Evolutionary conservation across 2,888 invertebrate species (phyloP).

Genomic region (Scaptomyza parva): DNA sequence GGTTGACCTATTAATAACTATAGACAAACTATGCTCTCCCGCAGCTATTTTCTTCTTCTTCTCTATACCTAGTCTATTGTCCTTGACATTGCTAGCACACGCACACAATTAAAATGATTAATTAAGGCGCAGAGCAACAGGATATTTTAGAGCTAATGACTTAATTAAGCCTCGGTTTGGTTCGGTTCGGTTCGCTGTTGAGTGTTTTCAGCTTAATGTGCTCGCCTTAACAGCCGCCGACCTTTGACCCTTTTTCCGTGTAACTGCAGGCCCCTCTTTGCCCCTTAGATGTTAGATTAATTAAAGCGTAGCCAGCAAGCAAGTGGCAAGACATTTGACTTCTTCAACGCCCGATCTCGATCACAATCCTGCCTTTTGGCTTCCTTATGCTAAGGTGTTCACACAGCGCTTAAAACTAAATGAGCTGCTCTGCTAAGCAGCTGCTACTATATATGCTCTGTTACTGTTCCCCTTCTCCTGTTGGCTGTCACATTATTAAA

Average conservation of each 20-base stretch:
- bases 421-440: constrained; percentile 37
- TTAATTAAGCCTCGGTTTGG: constrained; percentile 74
- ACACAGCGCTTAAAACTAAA: constrained; percentile 36
- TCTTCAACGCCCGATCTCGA: neutral
- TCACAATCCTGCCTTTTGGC: constrained; percentile 23
- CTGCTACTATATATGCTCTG: constrained; percentile 31
- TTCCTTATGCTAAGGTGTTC: constrained; percentile 30
- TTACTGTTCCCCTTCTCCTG: neutral
- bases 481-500: constrained; percentile 57
- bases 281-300: constrained; percentile 62
- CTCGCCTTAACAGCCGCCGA: constrained; percentile 70
- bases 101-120: constrained; percentile 78
- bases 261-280: constrained; percentile 41
- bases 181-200: constrained; percentile 30
- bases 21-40: constrained; percentile 40
- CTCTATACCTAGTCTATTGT: constrained; percentile 31
- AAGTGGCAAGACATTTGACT: constrained; percentile 54
- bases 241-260: constrained; percentile 77
- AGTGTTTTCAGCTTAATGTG: constrained; percentile 74
- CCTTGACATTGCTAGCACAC: constrained; percentile 49
- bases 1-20: constrained; percentile 50
- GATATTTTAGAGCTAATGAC: constrained; percentile 77
- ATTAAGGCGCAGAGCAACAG: constrained; percentile 73
- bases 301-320: constrained; percentile 66
- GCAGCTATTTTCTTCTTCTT: constrained; percentile 23